Conservation (phyloP, 1,140 invertebrate species). For the Drosophila erecta region DNA sequence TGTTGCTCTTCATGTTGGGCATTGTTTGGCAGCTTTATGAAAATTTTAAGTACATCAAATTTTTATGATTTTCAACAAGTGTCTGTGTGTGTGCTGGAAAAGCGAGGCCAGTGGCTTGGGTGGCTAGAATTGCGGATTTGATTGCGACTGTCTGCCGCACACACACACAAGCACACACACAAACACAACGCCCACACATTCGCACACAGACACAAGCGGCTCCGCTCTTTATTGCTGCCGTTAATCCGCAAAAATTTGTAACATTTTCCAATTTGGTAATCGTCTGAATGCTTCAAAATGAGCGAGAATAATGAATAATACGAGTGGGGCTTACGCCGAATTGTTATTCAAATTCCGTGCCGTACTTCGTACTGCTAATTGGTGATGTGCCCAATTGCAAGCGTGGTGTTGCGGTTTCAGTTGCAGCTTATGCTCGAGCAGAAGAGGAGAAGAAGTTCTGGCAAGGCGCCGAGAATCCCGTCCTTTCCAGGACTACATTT, state of each 20-base stretch:
- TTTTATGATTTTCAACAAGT: slow-evolving; percentile 69
- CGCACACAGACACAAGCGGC: neutral
- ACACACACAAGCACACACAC: slow-evolving; percentile 14
- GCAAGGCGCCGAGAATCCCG: too few species aligned
- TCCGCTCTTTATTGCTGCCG: slow-evolving; percentile 42
- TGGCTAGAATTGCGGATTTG: slow-evolving; percentile 49
- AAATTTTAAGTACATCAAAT: slow-evolving; percentile 71
- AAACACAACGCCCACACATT: slow-evolving; percentile 10
- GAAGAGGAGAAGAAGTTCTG: too few species aligned
- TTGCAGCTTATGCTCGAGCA: too few species aligned
- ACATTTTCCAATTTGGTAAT: slow-evolving; percentile 52
- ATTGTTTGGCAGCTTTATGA: slow-evolving; percentile 69
- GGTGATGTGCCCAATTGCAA: slow-evolving; percentile 1
- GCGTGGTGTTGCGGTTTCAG: too few species aligned
- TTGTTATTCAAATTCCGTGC: slow-evolving; percentile 23
- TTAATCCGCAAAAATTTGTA: slow-evolving; percentile 53
- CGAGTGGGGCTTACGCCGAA: slow-evolving; percentile 2
- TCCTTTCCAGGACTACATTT: too few species aligned
- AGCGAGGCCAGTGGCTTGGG: neutral
- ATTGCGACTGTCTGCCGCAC: slow-evolving; percentile 41
- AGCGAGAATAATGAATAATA: slow-evolving; percentile 1
- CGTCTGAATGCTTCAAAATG: slow-evolving; percentile 38
- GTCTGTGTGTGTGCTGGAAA: slow-evolving; percentile 6
- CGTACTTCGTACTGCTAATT: slow-evolving; percentile 18
- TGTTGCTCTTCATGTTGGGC: slow-evolving; percentile 14